phyloP scores from a whole-genome alignment of 2,888 invertebrate species.

The Bombylius discolor region DNA sequence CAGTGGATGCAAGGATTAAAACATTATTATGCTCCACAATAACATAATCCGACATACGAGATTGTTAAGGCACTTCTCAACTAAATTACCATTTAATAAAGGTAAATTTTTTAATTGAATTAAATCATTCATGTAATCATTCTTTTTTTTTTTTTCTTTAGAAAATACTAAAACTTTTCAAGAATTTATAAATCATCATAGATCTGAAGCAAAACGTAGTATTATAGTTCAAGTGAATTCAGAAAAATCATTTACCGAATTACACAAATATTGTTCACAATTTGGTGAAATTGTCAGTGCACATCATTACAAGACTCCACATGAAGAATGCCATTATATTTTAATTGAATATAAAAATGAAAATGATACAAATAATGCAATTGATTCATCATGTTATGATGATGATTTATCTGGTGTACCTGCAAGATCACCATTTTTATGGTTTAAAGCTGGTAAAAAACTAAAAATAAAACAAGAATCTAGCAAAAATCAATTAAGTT shows the following conservation, averaged over 20 bases:
- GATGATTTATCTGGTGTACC: constrained; percentile 48
- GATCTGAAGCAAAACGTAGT: constrained; percentile 53
- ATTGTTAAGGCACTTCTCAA: too few relatives aligned
- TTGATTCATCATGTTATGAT: constrained; percentile 45
- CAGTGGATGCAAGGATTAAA: too few relatives aligned
- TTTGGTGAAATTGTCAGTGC: constrained; percentile 51
- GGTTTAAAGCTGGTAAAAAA: constrained; percentile 47
- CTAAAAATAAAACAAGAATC: background rate
- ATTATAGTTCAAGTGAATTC: constrained; percentile 66
- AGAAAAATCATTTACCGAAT: constrained; percentile 50
- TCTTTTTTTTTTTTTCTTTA: background rate
- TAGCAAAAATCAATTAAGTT: background rate
- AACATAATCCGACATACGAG: too few relatives aligned
- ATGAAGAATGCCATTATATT: constrained; percentile 55
- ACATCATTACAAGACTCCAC: constrained; percentile 47
- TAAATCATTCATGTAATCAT: background rate
- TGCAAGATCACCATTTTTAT: constrained; percentile 55
- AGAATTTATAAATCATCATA: constrained; percentile 44
- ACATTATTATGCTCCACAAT: too few relatives aligned
- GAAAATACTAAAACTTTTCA: constrained; percentile 34
- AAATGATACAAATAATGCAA: constrained; percentile 41
- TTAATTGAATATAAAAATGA: constrained; percentile 55
- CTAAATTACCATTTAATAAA: too few relatives aligned
- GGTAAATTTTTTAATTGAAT: too few relatives aligned
- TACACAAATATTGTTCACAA: constrained; percentile 54